These are phyloP conservation scores for Aleadryas rufinucha DNA, from an alignment of 2,113 vertebrate genomes.

Conservation along the genomic window DNA sequence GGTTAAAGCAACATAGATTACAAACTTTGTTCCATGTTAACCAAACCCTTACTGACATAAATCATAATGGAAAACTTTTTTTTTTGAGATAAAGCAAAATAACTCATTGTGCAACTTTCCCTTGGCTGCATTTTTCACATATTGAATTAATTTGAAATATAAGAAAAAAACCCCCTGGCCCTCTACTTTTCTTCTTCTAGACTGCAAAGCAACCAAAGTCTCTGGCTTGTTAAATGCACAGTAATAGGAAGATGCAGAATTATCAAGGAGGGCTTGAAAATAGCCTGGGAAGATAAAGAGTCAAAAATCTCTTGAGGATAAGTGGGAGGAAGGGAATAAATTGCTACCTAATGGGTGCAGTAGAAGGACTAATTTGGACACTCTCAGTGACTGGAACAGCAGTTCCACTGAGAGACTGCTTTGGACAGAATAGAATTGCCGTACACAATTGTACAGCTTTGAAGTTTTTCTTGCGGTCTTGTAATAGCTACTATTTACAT, in stretches of 20 bases:
- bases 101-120: not conserved
- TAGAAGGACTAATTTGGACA: not conserved
- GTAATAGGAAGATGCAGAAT: not conserved
- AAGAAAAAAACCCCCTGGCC: not conserved
- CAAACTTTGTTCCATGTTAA: not conserved
- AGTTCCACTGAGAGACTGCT: not conserved
- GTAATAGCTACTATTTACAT: not conserved
- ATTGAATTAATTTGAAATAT: not conserved
- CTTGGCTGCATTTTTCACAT: not conserved
- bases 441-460: not conserved
- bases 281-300: not conserved
- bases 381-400: not conserved
- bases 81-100: not conserved
- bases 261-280: not conserved
- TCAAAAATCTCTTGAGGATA: not conserved
- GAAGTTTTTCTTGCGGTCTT: not conserved
- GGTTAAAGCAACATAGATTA: not conserved
- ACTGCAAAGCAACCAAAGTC: not conserved
- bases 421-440: not conserved
- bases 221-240: not conserved
- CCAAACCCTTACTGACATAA: not conserved
- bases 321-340: not conserved
- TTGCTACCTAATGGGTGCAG: not conserved
- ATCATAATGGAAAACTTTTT: not conserved
- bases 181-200: not conserved